Percentiles rank a stretch among this genome's conserved stretches.
These are phyloP conservation scores for Hydriomena furcata DNA, from an alignment of 2,888 invertebrate genomes.

Conservation along the genomic window DNA sequence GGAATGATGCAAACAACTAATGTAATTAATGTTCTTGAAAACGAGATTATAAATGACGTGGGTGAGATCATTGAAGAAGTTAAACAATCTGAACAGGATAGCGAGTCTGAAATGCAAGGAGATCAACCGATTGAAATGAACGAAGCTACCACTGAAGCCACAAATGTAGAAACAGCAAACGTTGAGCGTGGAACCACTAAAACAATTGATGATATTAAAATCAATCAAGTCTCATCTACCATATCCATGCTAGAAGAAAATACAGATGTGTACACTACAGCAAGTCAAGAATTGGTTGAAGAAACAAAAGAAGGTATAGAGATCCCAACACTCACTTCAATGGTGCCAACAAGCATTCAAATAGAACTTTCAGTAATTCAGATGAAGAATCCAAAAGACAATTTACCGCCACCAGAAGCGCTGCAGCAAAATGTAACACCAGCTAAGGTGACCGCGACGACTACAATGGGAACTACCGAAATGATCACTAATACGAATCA, in stretches of 20 bases:
- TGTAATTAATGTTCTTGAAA: background rate
- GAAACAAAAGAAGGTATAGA: constrained; percentile 8
- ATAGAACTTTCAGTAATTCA: constrained; percentile 23
- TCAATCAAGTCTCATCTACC: background rate
- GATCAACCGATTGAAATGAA: constrained; percentile 23
- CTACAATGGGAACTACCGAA: constrained; percentile 35
- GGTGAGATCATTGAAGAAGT: constrained; percentile 15
- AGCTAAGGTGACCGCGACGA: constrained; percentile 44
- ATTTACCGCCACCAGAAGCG: constrained; percentile 61
- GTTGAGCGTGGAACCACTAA: constrained; percentile 7
- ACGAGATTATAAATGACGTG: background rate
- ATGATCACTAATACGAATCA: constrained; percentile 25
- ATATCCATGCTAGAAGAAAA: constrained; percentile 23
- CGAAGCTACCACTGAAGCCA: constrained; percentile 10
- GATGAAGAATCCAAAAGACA: constrained; percentile 34
- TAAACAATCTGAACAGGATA: background rate
- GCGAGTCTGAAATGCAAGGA: constrained; percentile 19
- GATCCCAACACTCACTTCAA: constrained; percentile 1
- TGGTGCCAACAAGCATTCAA: constrained; percentile 25
- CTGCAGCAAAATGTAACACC: constrained; percentile 60
- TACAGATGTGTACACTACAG: constrained; percentile 8
- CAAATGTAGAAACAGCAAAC: constrained; percentile 8
- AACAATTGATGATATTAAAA: constrained; percentile 9
- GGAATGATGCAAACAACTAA: constrained; percentile 2
- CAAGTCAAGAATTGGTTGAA: constrained; percentile 10